A percentile compares a stretch with the other conserved stretches of the same genome.
These are phyloP conservation scores for Drosophila macrospina DNA, from an alignment of 2,888 invertebrate species.

Conservation along the genomic window DNA sequence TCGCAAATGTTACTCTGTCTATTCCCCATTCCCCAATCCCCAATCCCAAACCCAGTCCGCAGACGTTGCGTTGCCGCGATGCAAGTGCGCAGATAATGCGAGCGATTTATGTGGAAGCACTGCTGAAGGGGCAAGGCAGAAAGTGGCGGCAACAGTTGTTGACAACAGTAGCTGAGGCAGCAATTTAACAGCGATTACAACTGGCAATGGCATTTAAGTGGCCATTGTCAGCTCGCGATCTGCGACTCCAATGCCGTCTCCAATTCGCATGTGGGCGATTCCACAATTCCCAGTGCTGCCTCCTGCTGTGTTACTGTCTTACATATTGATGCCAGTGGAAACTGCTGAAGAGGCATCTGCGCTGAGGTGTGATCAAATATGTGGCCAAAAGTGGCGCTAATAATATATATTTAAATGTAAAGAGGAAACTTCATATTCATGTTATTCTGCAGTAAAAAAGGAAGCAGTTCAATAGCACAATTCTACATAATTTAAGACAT, in stretches of 20 bases:
- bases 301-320: constrained; percentile 19
- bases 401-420: constrained; percentile 6
- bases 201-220: constrained; percentile 79
- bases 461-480: too few relatives aligned
- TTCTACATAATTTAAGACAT: too few relatives aligned
- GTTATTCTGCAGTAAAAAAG: too few relatives aligned
- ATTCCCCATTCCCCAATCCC: not conserved
- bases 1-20: constrained; percentile 39
- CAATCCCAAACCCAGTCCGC: not conserved
- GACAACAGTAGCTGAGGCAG: constrained; percentile 64
- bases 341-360: not conserved
- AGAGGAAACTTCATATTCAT: too few relatives aligned
- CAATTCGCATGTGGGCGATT: constrained; percentile 68
- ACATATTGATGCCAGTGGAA: not conserved
- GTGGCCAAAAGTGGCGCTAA: constrained; percentile 38
- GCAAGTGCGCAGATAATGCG: constrained; percentile 73
- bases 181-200: constrained; percentile 81
- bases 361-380: constrained; percentile 7
- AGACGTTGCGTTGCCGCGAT: constrained; percentile 44
- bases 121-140: constrained; percentile 8
- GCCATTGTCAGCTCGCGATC: constrained; percentile 77
- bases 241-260: constrained; percentile 39
- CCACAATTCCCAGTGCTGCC: constrained; percentile 16
- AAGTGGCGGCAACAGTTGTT: constrained; percentile 27
- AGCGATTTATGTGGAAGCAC: constrained; percentile 78